Base-by-base conservation (phyloP, 2,888 invertebrate species). In the Cyclophora punctaria region DNA sequence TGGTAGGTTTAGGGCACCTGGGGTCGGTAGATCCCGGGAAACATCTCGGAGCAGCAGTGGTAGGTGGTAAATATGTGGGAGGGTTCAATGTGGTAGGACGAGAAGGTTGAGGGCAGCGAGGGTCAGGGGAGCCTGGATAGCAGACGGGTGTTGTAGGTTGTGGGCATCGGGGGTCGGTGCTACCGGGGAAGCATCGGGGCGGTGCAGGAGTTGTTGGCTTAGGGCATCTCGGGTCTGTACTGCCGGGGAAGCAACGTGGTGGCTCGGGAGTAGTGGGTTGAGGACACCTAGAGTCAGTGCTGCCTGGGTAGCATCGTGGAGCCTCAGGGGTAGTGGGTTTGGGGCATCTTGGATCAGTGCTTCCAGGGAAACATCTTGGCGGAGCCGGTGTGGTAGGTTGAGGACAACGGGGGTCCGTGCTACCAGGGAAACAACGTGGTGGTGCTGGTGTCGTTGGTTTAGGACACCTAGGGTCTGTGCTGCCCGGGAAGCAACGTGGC, bases 261-360 rank as follows among this genome's bases (percentile, higher is more conserved):
- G 63, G 57, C 0, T 6, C 55, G 2, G 58, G 50, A 1, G 59
- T 59, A 0, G 63, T 61, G 3, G 72, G 66, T 50, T 55, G 51
- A 3, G 74, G 75, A 48, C 77, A 77, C 37, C 71, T 58, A 3
- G 73, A 69, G 44, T 80, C 75, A 2, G 58, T 57, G 6, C 58
- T 50, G 3, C 65, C 66, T 5, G 62, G 65, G 37, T 48, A 56
- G 49, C 63, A 63, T 7, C 7, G 47, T 6, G 52, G 50, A 0
- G 50, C 63, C 2, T 54, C 53, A 3, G 61, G 56, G 4, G 67
- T 64, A 4, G 63, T 58, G 20, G 63, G 57, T 50, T 47, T 49
- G 0, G 66, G 68, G 35, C 59, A 59, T 5, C 59, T 46, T 1
- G 57, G 51, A 20, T 59, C 58, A 1, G 46, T 44, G 7, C 44